phyloP scores from a whole-genome alignment of 2,113 vertebrate species.

The Agelaius phoeniceus region DNA sequence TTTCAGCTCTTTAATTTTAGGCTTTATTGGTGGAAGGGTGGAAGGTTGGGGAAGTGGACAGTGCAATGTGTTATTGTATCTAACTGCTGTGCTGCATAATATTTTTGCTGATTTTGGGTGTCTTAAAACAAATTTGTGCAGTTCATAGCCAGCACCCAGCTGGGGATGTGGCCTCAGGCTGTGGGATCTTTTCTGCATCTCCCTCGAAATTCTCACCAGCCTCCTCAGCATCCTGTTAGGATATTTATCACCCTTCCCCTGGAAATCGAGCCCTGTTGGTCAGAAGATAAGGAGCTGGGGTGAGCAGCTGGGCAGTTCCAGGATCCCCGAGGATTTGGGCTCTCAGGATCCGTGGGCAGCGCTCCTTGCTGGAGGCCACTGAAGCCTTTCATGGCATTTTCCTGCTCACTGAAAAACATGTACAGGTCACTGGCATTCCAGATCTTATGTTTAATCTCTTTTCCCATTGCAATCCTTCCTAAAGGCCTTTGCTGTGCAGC shows the following conservation, averaged over 20 bases:
- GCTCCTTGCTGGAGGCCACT: neutral
- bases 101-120: neutral
- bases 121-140: neutral
- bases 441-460: neutral
- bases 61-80: neutral
- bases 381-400: neutral
- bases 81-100: neutral
- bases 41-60: neutral
- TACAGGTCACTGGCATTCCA: neutral
- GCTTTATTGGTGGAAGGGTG: neutral
- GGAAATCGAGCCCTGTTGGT: neutral
- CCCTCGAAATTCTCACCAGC: neutral
- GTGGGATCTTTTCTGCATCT: neutral
- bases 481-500: neutral
- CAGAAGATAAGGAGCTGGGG: neutral
- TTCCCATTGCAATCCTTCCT: neutral
- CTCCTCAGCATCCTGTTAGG: neutral
- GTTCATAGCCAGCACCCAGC: neutral
- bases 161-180: neutral
- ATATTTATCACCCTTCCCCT: neutral
- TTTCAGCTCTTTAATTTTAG: neutral
- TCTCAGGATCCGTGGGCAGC: accelerated
- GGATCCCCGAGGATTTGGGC: neutral
- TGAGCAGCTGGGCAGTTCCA: neutral
- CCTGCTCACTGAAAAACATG: neutral